Evolutionary conservation across 1,140 invertebrate genomes (phyloP).

Genomic region (Aphelinus atriplicis): DNA sequence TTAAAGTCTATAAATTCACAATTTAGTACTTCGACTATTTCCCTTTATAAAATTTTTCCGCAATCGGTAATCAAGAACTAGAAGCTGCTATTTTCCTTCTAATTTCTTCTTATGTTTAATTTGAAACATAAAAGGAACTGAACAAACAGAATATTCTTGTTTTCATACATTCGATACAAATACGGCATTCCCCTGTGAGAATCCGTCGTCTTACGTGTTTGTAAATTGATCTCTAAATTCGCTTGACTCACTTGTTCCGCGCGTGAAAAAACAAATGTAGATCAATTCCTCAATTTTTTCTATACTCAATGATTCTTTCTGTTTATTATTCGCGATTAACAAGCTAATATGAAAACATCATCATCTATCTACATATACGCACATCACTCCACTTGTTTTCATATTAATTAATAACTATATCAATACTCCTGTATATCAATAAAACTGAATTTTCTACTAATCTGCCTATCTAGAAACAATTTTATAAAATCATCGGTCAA

Average conservation of each 20-base stretch:
- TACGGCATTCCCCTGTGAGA: slow-evolving; percentile 10
- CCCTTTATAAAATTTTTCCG: slow-evolving; percentile 29
- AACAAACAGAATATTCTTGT: background rate
- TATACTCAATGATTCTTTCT: background rate
- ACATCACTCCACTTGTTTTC: slow-evolving; percentile 31
- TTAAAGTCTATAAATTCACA: slow-evolving; percentile 3
- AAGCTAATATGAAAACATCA: background rate
- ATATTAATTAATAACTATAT: slow-evolving; percentile 31
- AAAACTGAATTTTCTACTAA: slow-evolving; percentile 18
- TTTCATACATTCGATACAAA: slow-evolving; percentile 3
- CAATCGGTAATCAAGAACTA: background rate
- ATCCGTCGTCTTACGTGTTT: slow-evolving; percentile 5
- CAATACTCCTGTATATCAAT: slow-evolving; percentile 40
- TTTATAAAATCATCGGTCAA: slow-evolving; percentile 15
- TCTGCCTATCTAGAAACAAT: slow-evolving; percentile 21
- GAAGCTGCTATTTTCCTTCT: background rate
- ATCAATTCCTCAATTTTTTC: background rate
- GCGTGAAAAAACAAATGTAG: slow-evolving; percentile 10
- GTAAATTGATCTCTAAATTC: slow-evolving; percentile 22
- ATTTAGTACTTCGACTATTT: slow-evolving; percentile 4
- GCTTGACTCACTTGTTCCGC: background rate
- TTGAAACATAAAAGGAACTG: background rate
- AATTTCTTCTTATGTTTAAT: background rate
- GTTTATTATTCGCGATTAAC: slow-evolving; percentile 13
- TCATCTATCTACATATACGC: slow-evolving; percentile 43